Percentiles rank a stretch among this genome's conserved stretches.
These are phyloP conservation scores for Emydura subglobosa DNA, from an alignment of 2,113 vertebrate species.

Conservation along the genomic window DNA sequence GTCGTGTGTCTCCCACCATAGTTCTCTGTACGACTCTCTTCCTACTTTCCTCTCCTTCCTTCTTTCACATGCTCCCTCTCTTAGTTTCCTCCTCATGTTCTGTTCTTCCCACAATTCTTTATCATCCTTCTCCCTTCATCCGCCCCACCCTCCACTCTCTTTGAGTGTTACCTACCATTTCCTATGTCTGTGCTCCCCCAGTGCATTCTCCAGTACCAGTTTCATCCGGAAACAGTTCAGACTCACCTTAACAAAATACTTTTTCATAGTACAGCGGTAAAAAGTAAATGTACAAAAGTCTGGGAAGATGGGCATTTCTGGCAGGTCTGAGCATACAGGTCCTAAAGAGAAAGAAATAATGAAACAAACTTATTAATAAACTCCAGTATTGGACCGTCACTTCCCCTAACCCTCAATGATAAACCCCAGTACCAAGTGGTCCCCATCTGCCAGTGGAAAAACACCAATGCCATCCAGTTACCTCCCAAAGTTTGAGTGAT, in stretches of 20 bases:
- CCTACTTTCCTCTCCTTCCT: neutral
- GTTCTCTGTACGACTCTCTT: neutral
- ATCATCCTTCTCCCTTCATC: neutral
- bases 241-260: conserved; percentile 72
- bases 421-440: neutral
- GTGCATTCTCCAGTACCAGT: neutral
- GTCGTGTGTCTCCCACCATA: neutral
- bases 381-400: neutral
- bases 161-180: neutral
- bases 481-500: neutral
- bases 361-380: neutral
- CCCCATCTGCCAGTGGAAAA: neutral
- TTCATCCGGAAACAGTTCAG: neutral
- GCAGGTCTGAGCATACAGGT: conserved; percentile 45
- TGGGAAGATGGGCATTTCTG: conserved; percentile 22
- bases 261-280: conserved; percentile 61
- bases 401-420: neutral
- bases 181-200: neutral
- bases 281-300: conserved; percentile 66
- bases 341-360: conserved; percentile 51
- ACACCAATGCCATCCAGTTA: neutral
- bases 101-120: neutral
- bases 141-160: neutral
- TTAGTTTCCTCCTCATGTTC: neutral
- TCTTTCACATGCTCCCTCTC: neutral